Base-by-base conservation (phyloP, 2,797 vertebrate genomes). In the Sebastes oblongus region DNA sequence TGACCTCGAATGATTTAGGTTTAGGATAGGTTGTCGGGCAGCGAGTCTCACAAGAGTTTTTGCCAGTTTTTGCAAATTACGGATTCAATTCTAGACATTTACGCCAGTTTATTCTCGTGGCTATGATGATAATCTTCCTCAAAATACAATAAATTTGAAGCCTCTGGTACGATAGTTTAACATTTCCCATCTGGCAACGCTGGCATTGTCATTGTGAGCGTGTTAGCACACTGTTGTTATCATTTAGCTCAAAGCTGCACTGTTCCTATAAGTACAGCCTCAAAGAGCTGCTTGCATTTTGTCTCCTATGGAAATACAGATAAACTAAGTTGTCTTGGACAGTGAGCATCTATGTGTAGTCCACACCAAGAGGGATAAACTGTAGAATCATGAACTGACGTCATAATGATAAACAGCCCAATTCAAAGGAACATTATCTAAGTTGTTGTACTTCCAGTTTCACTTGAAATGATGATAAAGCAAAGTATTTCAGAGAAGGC, bases 381-480 rank as follows among this genome's bases (percentile, higher is more conserved):
- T 22, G 6, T 2, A 25, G n/a, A 5, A 27, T 59, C 11, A 12
- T 32, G 11, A 42, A 6, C 32, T 29, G 20, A 66, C 1, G 3
- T 8, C 18, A 71, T 42, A 36, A 59, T 72, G 36, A 84, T 36
- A 2, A 30, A 36, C 65, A 66, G 27, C 52, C 54, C 18, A 25
- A 56, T 56, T 84, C 56, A 82, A 42, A 46, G 6, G 3, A 76
- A 73, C 65, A 24, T 55, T 9, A 56, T 64, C 72, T 22, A 36
- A 68, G n/a, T 58, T 14, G 8, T 59, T 25, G 18, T 39, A 54
- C 60, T 80, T 81, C 10, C 64, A 58, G 3, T 67, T 79, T 81
- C 4, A 20, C 8, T 62, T 64, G 42, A 74, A 69, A 50, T 76
- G 9, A 76, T 72, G 30, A 75, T 55, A 34, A 87, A 64, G 65